These are phyloP conservation scores for Psephotus haematonotus DNA, from an alignment of 2,113 vertebrate species.

Conservation along the genomic window DNA sequence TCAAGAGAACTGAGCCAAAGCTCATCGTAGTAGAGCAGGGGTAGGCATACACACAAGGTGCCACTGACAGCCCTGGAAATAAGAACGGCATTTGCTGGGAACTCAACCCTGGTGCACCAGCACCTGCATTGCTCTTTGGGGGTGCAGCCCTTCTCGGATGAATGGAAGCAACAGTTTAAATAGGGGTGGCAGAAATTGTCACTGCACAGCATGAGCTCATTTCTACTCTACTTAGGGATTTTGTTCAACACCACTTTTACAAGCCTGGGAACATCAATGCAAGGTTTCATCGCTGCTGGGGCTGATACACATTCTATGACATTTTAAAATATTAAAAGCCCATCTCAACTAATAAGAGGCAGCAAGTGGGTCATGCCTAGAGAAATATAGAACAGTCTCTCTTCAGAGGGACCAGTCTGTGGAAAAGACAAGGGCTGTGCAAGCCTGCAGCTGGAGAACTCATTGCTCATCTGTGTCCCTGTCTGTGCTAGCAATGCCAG, in stretches of 20 bases:
- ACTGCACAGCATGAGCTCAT: not conserved
- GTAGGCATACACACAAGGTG: not conserved
- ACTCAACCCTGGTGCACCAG: not conserved
- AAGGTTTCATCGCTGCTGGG: not conserved
- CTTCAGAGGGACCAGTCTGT: not conserved
- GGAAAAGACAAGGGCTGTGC: not conserved
- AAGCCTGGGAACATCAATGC: not conserved
- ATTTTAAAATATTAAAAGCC: not conserved
- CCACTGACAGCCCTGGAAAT: not conserved
- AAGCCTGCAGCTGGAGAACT: not conserved
- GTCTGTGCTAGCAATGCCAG: not conserved
- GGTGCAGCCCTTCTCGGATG: fast-evolving
- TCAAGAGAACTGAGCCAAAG: not conserved
- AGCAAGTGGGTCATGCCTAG: not conserved
- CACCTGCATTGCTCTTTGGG: fast-evolving
- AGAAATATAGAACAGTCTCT: not conserved
- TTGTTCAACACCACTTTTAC: not conserved
- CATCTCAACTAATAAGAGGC: not conserved
- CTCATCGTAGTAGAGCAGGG: not conserved
- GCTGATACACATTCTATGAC: not conserved
- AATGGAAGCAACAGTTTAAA: not conserved
- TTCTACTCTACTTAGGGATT: not conserved
- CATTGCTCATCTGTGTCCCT: fast-evolving
- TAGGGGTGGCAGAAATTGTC: not conserved
- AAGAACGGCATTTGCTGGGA: not conserved